These are phyloP conservation scores for Philhelius pedissequus DNA, from an alignment of 2,888 invertebrate genomes.

Conservation along the genomic window DNA sequence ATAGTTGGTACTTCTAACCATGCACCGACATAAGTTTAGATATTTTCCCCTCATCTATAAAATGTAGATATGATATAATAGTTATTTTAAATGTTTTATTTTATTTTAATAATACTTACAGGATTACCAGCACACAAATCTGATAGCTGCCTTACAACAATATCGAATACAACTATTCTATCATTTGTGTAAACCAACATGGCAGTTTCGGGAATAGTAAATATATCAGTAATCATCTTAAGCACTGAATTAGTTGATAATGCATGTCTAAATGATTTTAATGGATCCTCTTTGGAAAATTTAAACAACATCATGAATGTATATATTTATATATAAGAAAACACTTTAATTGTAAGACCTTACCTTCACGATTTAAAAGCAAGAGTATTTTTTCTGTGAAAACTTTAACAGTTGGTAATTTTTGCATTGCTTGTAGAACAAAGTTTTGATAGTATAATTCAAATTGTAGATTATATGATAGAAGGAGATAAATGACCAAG, in stretches of 20 bases:
- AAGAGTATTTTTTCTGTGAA: conserved; percentile 94
- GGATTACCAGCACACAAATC: conserved; percentile 93
- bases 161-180: conserved; percentile 95
- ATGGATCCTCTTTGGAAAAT: conserved; percentile 86
- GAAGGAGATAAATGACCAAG: conserved; percentile 88
- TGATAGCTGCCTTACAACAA: conserved; percentile 92
- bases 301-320: background rate
- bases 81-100: background rate
- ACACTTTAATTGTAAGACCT: conserved; percentile 56
- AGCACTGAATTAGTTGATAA: conserved; percentile 91
- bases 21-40: conserved; percentile 88
- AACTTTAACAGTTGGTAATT: conserved; percentile 87
- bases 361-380: conserved; percentile 94
- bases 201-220: conserved; percentile 88
- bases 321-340: background rate
- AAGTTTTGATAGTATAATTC: conserved; percentile 84
- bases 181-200: conserved; percentile 96
- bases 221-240: conserved; percentile 93
- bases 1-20: conserved; percentile 90
- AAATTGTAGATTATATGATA: conserved; percentile 95
- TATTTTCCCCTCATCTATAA: conserved; percentile 88
- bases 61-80: conserved; percentile 58
- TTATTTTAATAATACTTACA: conserved; percentile 79
- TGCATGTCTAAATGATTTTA: conserved; percentile 90
- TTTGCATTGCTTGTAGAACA: conserved; percentile 85